Base-by-base conservation (phyloP, 2,113 vertebrate genomes). In the Hypocryptadius cinnamomeus region DNA sequence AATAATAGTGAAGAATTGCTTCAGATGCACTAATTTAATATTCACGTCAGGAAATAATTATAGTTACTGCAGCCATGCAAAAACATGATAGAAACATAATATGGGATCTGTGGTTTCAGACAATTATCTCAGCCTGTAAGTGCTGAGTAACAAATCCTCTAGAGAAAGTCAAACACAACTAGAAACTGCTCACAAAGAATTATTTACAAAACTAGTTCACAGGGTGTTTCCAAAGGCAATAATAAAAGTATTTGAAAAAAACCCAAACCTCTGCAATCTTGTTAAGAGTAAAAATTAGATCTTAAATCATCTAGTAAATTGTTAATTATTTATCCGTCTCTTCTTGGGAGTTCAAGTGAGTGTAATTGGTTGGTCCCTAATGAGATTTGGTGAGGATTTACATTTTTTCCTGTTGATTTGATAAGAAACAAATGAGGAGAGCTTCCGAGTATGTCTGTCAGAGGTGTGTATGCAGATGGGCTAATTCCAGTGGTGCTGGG, bases 241-340 rank as follows among this genome's bases (percentile, higher is more conserved):
- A 63, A 78, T 30, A 79, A 51, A 89, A 78, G 2, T 21, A 56
- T 56, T 56, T 21, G 8, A 30, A 78, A 79, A 56, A 40, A 37
- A n/a, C 18, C 7, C 7, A 19, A 27, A 56, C 20, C 40, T 45
- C 3, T 8, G 3, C 28, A 48, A 3, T 79, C 33, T 50, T 53
- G 35, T 87, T 66, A 25, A 9, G 27, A 84, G 28, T 60, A 63
- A 86, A 91, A 90, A 47, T 20, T 59, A 31, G 23, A 76, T 74
- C 39, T 63, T 73, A 73, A 87, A 54, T 85, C 20, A 54, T 72
- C 42, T 89, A 63, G 31, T 81, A 81, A 92, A 90, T 59, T 64
- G 44, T 68, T 92, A 86, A 85, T 92, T 95, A 73, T 93, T 93
- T 90, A 81, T 78, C 44, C 30, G 13, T 81, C 59, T 80, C 42